Base-by-base conservation (phyloP, 1,140 invertebrate genomes). In the Ditylenchus dipsaci region DNA sequence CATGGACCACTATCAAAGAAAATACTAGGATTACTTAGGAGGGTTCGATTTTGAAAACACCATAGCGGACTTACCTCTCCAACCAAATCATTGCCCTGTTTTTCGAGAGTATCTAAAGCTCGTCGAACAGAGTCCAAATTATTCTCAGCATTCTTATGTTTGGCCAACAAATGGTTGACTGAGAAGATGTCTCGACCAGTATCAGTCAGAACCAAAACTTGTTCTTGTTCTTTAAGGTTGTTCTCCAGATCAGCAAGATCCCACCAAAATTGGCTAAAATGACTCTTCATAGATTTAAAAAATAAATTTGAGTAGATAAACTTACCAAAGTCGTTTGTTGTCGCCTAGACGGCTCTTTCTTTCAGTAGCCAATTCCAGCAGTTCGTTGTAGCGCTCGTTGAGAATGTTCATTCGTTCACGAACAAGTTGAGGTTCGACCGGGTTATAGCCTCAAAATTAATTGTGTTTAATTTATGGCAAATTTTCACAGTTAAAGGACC, bases 221-320 rank as follows among this genome's bases (percentile, higher is more conserved):
- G 94, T 84, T 97, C 95, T 83, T 98, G 98, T 86, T 99, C 96
- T 84, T 95, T 95, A 83, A 99, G 97, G 92, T 93, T 98, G 83
- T 96, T 95, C 85, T 97, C 94, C 85, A 98, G 94, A 78, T 99
- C 95, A 33, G 94, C 93, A 89, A 97, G 96, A 81, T 99, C 95
- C 94, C 94, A 98, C 84, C 95, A 97, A 89, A 98, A 98, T 84
- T 98, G 93, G 93, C 95, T 38, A 11, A 38, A 38, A 38, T 5
- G 11, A 5, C 3, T 38, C 11, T 38, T n/a, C n/a, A n/a, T n/a
- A n/a, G n/a, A n/a, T n/a, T n/a, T n/a, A n/a, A n/a, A n/a, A n/a
- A n/a, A n/a, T n/a, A n/a, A n/a, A n/a, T n/a, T n/a, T n/a, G n/a
- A n/a, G n/a, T n/a, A n/a, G n/a, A n/a, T n/a, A 38, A 38, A 38